Evolutionary conservation across 2,113 vertebrate genomes (phyloP).

Genomic region (Myiopsitta monachus): DNA sequence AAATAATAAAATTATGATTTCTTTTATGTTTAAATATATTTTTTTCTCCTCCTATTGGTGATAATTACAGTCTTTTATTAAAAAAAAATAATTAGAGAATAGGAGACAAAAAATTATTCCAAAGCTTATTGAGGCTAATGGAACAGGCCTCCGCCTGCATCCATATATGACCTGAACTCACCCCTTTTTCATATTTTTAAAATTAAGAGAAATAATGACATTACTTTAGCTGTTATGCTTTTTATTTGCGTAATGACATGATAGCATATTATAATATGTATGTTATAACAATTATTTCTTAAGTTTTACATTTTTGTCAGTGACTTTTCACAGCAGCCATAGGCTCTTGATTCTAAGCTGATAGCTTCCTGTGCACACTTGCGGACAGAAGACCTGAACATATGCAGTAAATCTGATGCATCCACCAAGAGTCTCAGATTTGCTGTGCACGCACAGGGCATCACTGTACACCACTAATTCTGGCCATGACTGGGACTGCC

Average conservation of each 20-base stretch:
- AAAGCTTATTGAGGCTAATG: not conserved
- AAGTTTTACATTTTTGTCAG: not conserved
- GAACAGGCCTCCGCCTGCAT: not conserved
- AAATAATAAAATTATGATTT: not conserved
- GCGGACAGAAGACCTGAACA: not conserved
- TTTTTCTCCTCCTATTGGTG: not conserved
- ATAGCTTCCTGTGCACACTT: not conserved
- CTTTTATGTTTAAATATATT: not conserved
- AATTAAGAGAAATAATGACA: not conserved
- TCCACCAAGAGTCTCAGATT: not conserved
- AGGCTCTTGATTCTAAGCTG: not conserved
- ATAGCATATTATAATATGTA: not conserved
- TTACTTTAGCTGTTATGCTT: not conserved
- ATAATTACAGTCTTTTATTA: not conserved
- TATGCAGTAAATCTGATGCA: not conserved
- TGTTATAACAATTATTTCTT: not conserved
- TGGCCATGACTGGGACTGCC: not conserved
- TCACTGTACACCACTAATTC: not conserved
- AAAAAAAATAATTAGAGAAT: not conserved
- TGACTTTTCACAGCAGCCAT: not conserved
- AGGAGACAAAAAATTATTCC: not conserved
- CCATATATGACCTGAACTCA: not conserved
- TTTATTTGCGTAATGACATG: not conserved
- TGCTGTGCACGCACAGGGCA: not conserved
- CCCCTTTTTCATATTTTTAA: not conserved